phyloP scores from a whole-genome alignment of 1,140 invertebrate genomes.

The Lysiphlebus fabarum region DNA sequence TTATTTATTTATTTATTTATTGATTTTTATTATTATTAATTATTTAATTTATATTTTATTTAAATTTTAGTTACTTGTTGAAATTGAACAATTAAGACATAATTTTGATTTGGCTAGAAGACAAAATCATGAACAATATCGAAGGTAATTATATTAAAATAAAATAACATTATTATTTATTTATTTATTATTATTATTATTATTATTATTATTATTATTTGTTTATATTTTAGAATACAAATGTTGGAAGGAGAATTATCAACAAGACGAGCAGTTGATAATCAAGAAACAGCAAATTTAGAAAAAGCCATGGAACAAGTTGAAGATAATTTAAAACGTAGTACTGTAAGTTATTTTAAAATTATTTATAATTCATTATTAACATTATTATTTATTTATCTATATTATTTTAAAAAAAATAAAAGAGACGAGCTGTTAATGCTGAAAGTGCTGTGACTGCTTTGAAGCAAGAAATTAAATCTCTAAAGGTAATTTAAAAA shows the following conservation, averaged over 20 bases:
- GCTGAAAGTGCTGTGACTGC: constrained; percentile 58
- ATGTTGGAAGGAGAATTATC: constrained; percentile 58
- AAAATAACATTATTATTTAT: too few species aligned
- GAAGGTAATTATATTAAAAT: not conserved
- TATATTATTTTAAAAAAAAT: constrained; percentile 33
- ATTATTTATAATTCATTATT: constrained; percentile 12
- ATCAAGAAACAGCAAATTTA: constrained; percentile 55
- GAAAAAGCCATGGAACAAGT: constrained; percentile 60
- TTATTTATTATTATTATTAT: too few species aligned
- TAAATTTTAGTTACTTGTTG: constrained; percentile 48
- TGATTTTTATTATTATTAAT: constrained; percentile 1
- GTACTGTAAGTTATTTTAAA: constrained; percentile 51
- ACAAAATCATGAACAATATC: constrained; percentile 56
- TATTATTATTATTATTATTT: too few species aligned
- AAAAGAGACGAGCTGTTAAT: constrained; percentile 56
- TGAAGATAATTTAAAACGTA: constrained; percentile 59
- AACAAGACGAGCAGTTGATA: constrained; percentile 51
- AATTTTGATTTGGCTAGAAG: constrained; percentile 57
- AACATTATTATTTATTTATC: constrained; percentile 14
- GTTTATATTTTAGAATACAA: constrained; percentile 39
- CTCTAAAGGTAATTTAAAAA: constrained; percentile 54
- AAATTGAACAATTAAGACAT: constrained; percentile 60
- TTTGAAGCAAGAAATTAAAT: constrained; percentile 60
- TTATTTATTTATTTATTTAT: constrained; percentile 12
- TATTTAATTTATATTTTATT: constrained; percentile 13